These are phyloP conservation scores for Stigmatopora argus DNA, from an alignment of 2,113 vertebrate genomes.

Conservation along the genomic window DNA sequence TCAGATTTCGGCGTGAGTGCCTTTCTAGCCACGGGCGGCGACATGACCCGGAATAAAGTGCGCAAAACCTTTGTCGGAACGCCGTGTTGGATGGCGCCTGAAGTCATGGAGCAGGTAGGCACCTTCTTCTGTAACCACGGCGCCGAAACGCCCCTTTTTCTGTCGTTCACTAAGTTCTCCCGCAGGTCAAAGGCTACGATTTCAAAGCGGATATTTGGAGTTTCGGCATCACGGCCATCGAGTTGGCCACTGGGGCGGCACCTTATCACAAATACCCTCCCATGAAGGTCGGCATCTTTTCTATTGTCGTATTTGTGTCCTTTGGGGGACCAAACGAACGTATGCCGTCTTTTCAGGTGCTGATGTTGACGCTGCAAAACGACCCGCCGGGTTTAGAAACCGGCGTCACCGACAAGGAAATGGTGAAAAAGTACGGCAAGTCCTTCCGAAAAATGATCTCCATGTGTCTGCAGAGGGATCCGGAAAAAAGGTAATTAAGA, in stretches of 20 bases:
- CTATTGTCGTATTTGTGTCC: too few species aligned
- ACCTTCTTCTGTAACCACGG: neutral
- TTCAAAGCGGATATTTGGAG: constrained; percentile 99
- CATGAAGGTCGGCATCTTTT: constrained; percentile 81
- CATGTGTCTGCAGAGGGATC: constrained; percentile 93
- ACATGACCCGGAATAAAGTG: constrained; percentile 97
- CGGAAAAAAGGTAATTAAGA: constrained; percentile 82
- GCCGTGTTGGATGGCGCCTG: constrained; percentile 97
- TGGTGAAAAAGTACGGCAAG: constrained; percentile 97
- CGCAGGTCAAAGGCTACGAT: constrained; percentile 93
- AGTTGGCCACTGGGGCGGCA: constrained; percentile 93
- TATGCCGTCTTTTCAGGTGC: constrained; percentile 73
- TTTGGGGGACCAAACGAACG: neutral
- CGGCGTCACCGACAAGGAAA: constrained; percentile 94
- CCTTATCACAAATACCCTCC: constrained; percentile 98
- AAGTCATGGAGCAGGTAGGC: constrained; percentile 95
- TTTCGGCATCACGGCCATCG: constrained; percentile 97
- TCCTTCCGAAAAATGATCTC: constrained; percentile 99
- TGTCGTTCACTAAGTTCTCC: constrained; percentile 7
- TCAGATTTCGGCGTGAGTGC: constrained; percentile 96
- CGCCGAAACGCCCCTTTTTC: neutral
- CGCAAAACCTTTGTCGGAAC: constrained; percentile 97
- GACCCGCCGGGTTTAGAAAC: constrained; percentile 93
- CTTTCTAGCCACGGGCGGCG: constrained; percentile 92
- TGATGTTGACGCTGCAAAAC: constrained; percentile 98